These are phyloP conservation scores for Epinotia brunnichana DNA, from an alignment of 2,888 invertebrate species.

Conservation along the genomic window DNA sequence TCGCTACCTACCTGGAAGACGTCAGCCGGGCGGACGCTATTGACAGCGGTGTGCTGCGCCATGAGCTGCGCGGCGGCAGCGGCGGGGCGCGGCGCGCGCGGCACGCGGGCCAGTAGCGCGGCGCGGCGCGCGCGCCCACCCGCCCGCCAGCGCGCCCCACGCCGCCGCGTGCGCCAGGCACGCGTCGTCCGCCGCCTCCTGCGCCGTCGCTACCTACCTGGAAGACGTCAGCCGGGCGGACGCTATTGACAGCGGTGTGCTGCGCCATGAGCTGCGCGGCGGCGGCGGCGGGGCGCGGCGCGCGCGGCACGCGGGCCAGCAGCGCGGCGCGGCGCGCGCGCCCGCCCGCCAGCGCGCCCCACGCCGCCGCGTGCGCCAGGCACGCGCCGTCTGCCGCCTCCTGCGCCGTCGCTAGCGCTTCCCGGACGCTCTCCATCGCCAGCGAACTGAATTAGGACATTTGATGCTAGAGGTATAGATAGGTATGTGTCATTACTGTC, in stretches of 20 bases:
- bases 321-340: slow-evolving; percentile 58
- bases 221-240: slow-evolving; percentile 86
- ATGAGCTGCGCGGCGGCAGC: slow-evolving; percentile 90
- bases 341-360: slow-evolving; percentile 83
- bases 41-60: slow-evolving; percentile 78
- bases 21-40: too few relatives aligned
- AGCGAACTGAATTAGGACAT: slow-evolving; percentile 83
- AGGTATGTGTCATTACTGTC: too few relatives aligned
- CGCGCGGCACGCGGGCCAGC: slow-evolving; percentile 85
- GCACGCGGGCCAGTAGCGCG: slow-evolving; percentile 77
- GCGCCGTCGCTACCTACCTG: slow-evolving; percentile 53
- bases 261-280: slow-evolving; percentile 92
- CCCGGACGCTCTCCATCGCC: slow-evolving; percentile 91
- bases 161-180: slow-evolving; percentile 93
- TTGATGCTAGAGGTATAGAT: neutral
- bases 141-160: slow-evolving; percentile 85
- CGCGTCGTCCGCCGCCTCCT: slow-evolving; percentile 87
- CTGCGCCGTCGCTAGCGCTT: slow-evolving; percentile 94
- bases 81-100: slow-evolving; percentile 84
- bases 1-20: too few relatives aligned
- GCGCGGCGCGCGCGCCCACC: slow-evolving; percentile 59
- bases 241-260: slow-evolving; percentile 88
- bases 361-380: slow-evolving; percentile 92
- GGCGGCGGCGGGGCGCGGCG: slow-evolving; percentile 89
- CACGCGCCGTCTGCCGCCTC: slow-evolving; percentile 94